Base-by-base conservation (phyloP, 1,140 invertebrate species). In the Uloborus diversus region DNA sequence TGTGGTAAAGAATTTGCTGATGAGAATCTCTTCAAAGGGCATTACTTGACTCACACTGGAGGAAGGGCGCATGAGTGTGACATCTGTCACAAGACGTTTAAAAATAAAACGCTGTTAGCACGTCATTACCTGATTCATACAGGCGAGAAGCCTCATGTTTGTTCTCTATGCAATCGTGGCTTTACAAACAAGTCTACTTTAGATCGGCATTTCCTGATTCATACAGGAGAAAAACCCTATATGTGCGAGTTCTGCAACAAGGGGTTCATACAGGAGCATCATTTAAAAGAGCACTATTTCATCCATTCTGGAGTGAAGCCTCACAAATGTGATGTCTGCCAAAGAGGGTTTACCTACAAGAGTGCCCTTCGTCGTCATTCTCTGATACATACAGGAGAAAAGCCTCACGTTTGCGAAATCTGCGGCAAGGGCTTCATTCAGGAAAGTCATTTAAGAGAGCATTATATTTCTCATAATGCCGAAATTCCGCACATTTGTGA, bases 181-280 rank as follows among this genome's bases (percentile, higher is more conserved):
- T 79, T 79, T 27, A 61, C 65, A 25, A 42, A 69, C 25, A 79
- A 79, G n/a, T 47, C 51, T 4, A 69, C 51, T 3, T n/a, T 79
- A 5, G 76, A 79, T 35, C 51, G 65, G n/a, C 76, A 79, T 68
- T 69, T 61, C 35, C 25, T 68, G 9, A 59, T 51, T 32, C 76
- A 79, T 59, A 79, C 76, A 3, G 64, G 64, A 47, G 65, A 79
- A 61, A 68, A 69, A 17, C 76, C 76, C 7, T 79, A 79, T n/a
- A 61, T 27, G 11, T 79, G 76, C 17, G 53, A 79, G 17, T 27
- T 30, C 3, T 79, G 76, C n/a, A 69, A 61, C n/a, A 79, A 79
- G 33, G 76, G 64, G 25, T 79, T 79, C 35, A 47, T 61, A n/a
- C 51, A 57, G n/a, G 35, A 68, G 17, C 35, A 49, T 61, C 64